Conservation (phyloP, 2,797 vertebrate genomes). For the Lateolabrax maculatus region DNA sequence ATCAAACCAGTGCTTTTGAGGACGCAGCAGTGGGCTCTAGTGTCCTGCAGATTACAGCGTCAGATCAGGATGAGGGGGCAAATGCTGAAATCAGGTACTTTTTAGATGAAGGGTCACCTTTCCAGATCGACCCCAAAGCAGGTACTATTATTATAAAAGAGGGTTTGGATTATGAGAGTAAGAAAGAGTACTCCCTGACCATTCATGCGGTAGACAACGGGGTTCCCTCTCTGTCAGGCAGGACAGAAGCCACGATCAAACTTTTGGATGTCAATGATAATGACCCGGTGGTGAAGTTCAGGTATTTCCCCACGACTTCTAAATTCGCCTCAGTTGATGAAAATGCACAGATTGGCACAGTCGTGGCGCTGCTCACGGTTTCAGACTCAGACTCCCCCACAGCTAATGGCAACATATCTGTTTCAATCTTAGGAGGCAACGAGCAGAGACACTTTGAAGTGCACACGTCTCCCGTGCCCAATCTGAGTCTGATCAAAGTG, state of each 20-base stretch:
- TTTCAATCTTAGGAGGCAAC: conserved; percentile 95
- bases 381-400: conserved; percentile 94
- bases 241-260: conserved; percentile 92
- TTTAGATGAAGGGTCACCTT: conserved; percentile 92
- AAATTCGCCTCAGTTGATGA: conserved; percentile 98
- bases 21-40: conserved; percentile 93
- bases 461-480: conserved; percentile 96
- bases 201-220: conserved; percentile 94
- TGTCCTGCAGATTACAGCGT: conserved; percentile 91
- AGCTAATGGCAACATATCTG: conserved; percentile 97
- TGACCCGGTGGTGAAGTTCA: conserved; percentile 95
- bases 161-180: conserved; percentile 91
- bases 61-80: conserved; percentile 93
- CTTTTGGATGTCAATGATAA: conserved; percentile 97
- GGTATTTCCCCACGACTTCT: conserved; percentile 96
- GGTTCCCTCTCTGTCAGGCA: conserved; percentile 90
- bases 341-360: conserved; percentile 95
- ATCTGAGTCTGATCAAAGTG: conserved; percentile 97
- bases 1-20: conserved; percentile 92
- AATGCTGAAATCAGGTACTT: conserved; percentile 95
- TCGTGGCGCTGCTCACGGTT: conserved; percentile 96
- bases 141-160: conserved; percentile 94
- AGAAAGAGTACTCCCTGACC: conserved; percentile 93
- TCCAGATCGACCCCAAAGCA: conserved; percentile 94
- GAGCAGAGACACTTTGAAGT: conserved; percentile 98